These are phyloP conservation scores for Rotaria sp. DNA, from an alignment of 2,888 invertebrate species.

Conservation along the genomic window DNA sequence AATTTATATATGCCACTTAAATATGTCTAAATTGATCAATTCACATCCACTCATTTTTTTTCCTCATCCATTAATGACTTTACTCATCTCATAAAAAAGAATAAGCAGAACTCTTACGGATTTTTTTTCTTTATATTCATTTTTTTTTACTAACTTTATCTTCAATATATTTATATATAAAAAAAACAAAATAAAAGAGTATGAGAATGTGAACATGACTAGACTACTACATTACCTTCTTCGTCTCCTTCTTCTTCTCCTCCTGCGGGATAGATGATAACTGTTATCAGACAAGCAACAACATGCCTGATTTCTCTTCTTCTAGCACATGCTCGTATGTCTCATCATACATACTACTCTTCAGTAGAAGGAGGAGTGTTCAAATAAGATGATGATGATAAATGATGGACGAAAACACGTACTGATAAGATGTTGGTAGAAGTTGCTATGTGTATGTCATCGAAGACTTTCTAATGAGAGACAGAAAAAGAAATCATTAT, in stretches of 20 bases:
- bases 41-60: not conserved
- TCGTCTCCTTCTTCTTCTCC: not conserved
- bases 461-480: constrained; percentile 2
- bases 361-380: not conserved
- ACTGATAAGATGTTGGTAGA: not conserved
- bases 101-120: not conserved
- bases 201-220: not conserved
- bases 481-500: not conserved
- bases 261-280: constrained; percentile 8
- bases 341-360: not conserved
- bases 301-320: not conserved
- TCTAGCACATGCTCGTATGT: constrained; percentile 8
- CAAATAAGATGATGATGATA: constrained; percentile 4
- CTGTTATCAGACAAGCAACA: not conserved
- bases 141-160: not conserved
- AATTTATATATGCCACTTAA: not conserved
- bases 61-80: not conserved
- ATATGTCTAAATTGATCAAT: not conserved
- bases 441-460: not conserved
- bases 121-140: no score
- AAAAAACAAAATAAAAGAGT: not conserved
- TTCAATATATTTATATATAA: not conserved
- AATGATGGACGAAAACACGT: not conserved
- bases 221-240: not conserved
- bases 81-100: not conserved